Base-by-base conservation (phyloP, 2,888 invertebrate genomes). In the Drosophila greeni region DNA sequence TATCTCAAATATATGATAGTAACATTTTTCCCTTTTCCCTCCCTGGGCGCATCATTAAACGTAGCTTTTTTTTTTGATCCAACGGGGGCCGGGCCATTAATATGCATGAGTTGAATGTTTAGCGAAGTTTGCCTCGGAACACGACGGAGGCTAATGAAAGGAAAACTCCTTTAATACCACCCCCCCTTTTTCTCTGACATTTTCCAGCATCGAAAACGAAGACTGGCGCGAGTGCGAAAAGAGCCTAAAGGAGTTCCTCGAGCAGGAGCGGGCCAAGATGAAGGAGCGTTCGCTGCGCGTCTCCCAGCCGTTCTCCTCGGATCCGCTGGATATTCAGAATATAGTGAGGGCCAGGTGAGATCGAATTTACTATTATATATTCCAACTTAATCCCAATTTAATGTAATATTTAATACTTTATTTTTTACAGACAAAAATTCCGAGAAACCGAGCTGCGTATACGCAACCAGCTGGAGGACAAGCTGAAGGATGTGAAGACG, bases 171-270 rank as follows among this genome's bases (percentile, higher is more conserved):
- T 23, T 51, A 23, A 14, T 29, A 29, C 29, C n/a, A n/a, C 23
- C 40, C 40, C 5, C 14, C 14, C 12, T 24, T 23, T 20, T 2
- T 24, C 18, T 43, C 12, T 9, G 11, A 9, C 12, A 48, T 23
- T 20, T 24, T 39, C 9, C 65, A 89, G 88, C 73, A 88, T 88
- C 45, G 85, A 87, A 31, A 86, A 87, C 52, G 82, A 85, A 26
- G 86, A 87, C 34, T 89, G 87, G 86, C 86, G 87, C 14, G 77
- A 82, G 3, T 88, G 88, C 56, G 89, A 89, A 65, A 82, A 87
- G 45, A 77, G 79, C 40, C 70, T 89, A 7, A 87, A 85, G 67
- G 84, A 86, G 34, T 89, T 88, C 76, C 79, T 89, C 0, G 84
- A 88, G 45, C 66, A 66, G 14, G 86, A 89, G 66, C 82, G 86